Evolutionary conservation across 37 sponge, comb jelly and placozoan species (phyloP).

Genomic region (Hormiphora californensis): DNA sequence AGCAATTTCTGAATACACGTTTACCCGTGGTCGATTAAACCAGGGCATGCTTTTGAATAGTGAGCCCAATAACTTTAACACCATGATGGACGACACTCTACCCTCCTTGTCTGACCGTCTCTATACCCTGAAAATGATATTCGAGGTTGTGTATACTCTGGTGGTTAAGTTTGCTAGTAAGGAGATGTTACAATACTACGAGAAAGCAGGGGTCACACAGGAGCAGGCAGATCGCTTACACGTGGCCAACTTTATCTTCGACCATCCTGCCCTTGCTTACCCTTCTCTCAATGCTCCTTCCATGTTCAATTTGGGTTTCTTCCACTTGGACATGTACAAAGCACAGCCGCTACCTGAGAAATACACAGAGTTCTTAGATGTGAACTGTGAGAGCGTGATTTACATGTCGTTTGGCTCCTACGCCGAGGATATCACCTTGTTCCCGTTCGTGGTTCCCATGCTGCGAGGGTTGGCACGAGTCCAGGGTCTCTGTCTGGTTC

Average conservation of each 20-base stretch:
- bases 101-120: too few species aligned
- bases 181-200: too few species aligned
- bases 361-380: background rate
- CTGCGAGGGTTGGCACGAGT: background rate
- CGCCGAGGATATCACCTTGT: background rate
- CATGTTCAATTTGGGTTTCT: background rate
- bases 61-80: too few species aligned
- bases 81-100: too few species aligned
- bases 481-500: background rate
- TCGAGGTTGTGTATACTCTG: too few species aligned
- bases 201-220: too few species aligned
- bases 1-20: too few species aligned
- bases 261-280: background rate
- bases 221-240: too few species aligned
- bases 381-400: background rate
- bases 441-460: background rate
- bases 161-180: too few species aligned
- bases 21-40: too few species aligned
- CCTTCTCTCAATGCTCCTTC: background rate
- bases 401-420: background rate
- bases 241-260: background rate
- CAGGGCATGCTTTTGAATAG: too few species aligned
- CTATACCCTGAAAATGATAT: too few species aligned
- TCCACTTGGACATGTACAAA: background rate
- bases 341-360: background rate